A percentile compares a stretch with the other conserved stretches of the same genome.
phyloP scores from a whole-genome alignment of 1,140 invertebrate genomes.

The Daktulosphaira vitifoliae region DNA sequence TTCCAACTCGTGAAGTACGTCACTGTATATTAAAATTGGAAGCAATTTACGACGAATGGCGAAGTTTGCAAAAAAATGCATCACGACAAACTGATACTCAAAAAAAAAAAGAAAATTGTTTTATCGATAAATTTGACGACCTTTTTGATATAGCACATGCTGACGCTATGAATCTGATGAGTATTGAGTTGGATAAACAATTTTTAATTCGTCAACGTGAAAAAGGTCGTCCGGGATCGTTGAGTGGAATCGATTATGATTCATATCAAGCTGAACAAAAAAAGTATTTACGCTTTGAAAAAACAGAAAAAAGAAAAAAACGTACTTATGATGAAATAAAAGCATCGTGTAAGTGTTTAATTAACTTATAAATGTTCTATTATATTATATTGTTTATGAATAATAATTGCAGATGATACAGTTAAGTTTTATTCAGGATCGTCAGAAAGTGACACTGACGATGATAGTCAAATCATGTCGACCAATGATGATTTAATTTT shows the following conservation, averaged over 20 bases:
- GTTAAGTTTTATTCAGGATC: background rate
- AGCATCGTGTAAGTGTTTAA: background rate
- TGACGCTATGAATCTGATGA: slow-evolving; percentile 36
- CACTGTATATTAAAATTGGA: slow-evolving; percentile 36
- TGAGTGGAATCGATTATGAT: slow-evolving; percentile 3
- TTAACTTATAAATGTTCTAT: background rate
- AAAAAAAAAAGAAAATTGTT: slow-evolving; percentile 34
- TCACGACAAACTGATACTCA: slow-evolving; percentile 12
- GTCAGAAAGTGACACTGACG: background rate
- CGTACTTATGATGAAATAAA: background rate
- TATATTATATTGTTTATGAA: background rate
- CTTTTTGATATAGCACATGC: slow-evolving; percentile 40
- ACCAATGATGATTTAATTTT: too few species aligned
- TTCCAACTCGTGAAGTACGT: slow-evolving; percentile 30
- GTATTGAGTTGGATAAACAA: slow-evolving; percentile 34
- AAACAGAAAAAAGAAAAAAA: slow-evolving; percentile 3
- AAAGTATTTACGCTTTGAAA: slow-evolving; percentile 20
- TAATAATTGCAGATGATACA: background rate
- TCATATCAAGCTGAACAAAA: background rate
- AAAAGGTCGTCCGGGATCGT: slow-evolving; percentile 30
- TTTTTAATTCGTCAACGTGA: slow-evolving; percentile 36
- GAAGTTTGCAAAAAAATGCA: slow-evolving; percentile 31
- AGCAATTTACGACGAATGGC: slow-evolving; percentile 34
- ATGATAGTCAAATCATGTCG: too few species aligned
- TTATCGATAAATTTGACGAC: slow-evolving; percentile 36